A percentile compares a stretch with the other conserved stretches of the same genome.
These are phyloP conservation scores for Leucoraja erinaceus DNA, from an alignment of 2,113 vertebrate species.

Conservation along the genomic window DNA sequence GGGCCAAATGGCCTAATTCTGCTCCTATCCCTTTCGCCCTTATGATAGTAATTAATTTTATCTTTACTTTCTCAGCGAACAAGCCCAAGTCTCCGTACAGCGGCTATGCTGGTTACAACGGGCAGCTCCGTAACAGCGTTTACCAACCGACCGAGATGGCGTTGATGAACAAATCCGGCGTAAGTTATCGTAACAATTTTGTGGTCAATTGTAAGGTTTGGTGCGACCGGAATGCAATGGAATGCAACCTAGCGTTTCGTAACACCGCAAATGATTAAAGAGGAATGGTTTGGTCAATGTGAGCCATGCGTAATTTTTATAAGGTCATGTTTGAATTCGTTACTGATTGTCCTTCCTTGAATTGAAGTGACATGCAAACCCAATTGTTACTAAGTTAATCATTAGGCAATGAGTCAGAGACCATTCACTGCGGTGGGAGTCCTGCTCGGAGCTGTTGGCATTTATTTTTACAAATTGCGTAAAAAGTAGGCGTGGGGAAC, in stretches of 20 bases:
- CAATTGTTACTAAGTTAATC: background rate
- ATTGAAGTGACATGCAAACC: background rate
- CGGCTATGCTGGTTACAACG: conserved; percentile 83
- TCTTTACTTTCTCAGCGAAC: conserved; percentile 55
- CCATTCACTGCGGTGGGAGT: too few species aligned
- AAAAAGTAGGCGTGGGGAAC: too few species aligned
- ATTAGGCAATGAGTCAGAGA: background rate
- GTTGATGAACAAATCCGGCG: conserved; percentile 74
- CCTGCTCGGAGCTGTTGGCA: too few species aligned
- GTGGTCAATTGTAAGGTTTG: background rate
- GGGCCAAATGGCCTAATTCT: too few species aligned
- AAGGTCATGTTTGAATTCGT: background rate
- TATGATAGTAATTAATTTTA: background rate
- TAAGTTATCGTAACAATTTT: conserved; percentile 56
- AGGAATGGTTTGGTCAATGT: background rate
- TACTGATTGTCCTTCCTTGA: background rate
- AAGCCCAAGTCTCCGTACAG: conserved; percentile 83
- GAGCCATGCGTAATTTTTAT: background rate
- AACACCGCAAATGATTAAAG: background rate
- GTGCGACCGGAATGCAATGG: background rate
- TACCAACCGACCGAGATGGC: conserved; percentile 95
- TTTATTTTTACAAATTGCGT: too few species aligned
- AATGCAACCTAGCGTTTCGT: background rate
- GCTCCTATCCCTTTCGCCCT: too few species aligned
- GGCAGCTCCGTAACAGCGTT: conserved; percentile 75